A percentile compares a stretch with the other conserved stretches of the same genome.
phyloP scores from a whole-genome alignment of 2,113 vertebrate species.

The Melierax canorus region DNA sequence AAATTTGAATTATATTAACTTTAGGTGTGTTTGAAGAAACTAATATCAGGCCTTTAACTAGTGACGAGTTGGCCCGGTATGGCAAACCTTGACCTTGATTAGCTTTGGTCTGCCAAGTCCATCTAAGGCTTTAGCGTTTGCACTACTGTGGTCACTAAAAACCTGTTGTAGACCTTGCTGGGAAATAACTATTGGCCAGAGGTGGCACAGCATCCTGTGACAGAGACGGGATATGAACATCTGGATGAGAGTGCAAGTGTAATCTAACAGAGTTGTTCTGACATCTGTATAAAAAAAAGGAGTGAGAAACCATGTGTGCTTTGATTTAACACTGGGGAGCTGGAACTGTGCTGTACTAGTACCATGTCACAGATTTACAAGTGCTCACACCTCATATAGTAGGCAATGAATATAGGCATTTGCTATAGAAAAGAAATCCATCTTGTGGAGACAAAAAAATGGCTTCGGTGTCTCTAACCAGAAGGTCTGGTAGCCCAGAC shows the following conservation, averaged over 20 bases:
- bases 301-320: not conserved
- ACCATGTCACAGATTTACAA: too few species aligned
- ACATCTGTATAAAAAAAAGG: not conserved
- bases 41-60: not conserved
- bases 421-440: not conserved
- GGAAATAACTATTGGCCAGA: not conserved
- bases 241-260: not conserved
- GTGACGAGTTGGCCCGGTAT: not conserved
- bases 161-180: not conserved
- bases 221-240: not conserved
- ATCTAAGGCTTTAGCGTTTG: not conserved
- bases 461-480: not conserved
- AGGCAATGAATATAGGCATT: not conserved
- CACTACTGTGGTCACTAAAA: not conserved
- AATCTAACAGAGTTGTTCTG: not conserved
- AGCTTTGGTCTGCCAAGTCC: not conserved
- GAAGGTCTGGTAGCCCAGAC: not conserved
- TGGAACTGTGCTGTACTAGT: not conserved
- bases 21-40: not conserved
- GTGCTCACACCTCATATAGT: not conserved
- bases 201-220: not conserved
- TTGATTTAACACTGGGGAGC: not conserved
- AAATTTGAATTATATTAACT: not conserved
- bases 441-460: not conserved
- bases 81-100: not conserved